Conservation (phyloP, 2,113 vertebrate species). For the Cavia aperea region DNA sequence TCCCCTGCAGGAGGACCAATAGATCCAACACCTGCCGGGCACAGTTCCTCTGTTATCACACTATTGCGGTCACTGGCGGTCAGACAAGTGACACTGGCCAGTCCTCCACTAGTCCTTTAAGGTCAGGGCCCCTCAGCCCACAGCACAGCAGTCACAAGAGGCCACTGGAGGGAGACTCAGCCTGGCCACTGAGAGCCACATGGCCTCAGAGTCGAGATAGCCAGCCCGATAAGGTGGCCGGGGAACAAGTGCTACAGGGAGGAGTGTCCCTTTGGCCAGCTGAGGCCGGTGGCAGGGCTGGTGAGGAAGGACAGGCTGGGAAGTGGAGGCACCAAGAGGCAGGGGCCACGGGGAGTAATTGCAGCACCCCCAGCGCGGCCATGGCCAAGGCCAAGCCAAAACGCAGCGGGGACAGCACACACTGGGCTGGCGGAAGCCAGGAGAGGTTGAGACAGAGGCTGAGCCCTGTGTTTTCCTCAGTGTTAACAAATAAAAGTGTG, state of each 20-base stretch:
- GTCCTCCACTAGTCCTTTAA: neutral
- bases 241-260: neutral
- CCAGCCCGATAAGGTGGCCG: rapidly evolving
- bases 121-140: neutral
- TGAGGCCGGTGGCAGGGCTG: neutral
- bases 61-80: neutral
- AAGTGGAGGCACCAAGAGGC: neutral
- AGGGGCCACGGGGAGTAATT: neutral
- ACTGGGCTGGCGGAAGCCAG: neutral
- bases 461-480: neutral
- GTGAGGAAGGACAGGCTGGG: neutral
- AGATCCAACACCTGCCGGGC: neutral
- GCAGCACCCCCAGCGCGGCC: neutral
- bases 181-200: neutral
- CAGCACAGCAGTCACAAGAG: neutral
- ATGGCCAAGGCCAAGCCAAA: neutral
- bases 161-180: neutral
- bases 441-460: neutral
- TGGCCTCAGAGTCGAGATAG: no score
- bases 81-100: neutral
- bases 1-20: neutral
- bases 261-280: neutral
- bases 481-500: neutral
- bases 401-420: neutral
- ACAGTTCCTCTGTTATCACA: neutral